These are phyloP conservation scores for Stenoptilia bipunctidactyla DNA, from an alignment of 2,888 invertebrate genomes.

Conservation along the genomic window DNA sequence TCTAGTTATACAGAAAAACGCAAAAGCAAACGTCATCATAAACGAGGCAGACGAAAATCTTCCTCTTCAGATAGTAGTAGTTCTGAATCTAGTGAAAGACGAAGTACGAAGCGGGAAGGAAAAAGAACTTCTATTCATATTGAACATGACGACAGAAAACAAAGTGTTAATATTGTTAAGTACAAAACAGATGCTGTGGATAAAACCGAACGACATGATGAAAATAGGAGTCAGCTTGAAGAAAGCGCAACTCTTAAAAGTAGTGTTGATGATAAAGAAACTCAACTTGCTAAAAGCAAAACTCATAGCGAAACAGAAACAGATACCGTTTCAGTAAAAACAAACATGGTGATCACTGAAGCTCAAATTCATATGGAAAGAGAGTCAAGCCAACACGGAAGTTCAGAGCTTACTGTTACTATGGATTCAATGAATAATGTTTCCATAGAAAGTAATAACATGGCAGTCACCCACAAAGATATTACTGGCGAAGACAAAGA, in stretches of 20 bases:
- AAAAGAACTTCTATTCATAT: slow-evolving; percentile 63
- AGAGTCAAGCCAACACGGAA: slow-evolving; percentile 48
- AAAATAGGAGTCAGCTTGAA: slow-evolving; percentile 15
- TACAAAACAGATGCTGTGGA: slow-evolving; percentile 37
- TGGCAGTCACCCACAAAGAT: slow-evolving; percentile 45
- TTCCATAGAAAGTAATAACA: slow-evolving; percentile 51
- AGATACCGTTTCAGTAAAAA: slow-evolving; percentile 57
- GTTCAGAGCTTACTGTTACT: slow-evolving; percentile 53
- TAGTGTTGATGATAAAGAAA: slow-evolving; percentile 29
- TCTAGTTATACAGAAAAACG: slow-evolving; percentile 44
- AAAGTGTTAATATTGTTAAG: slow-evolving; percentile 59
- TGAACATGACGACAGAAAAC: slow-evolving; percentile 52
- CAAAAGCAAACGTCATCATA: slow-evolving; percentile 50
- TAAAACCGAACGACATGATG: slow-evolving; percentile 4
- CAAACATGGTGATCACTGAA: slow-evolving; percentile 63
- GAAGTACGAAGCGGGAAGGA: slow-evolving; percentile 50
- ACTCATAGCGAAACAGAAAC: slow-evolving; percentile 60
- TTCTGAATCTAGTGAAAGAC: slow-evolving; percentile 52
- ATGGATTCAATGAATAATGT: slow-evolving; percentile 58
- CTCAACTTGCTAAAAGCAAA: slow-evolving; percentile 32
- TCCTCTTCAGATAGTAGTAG: slow-evolving; percentile 54
- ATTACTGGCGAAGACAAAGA: slow-evolving; percentile 27
- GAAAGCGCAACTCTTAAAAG: slow-evolving; percentile 27
- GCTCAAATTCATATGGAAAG: slow-evolving; percentile 66
- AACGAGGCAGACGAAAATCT: slow-evolving; percentile 50